Evolutionary conservation across 2,797 vertebrate species (phyloP), one percentile per base, ranked within the genome.

Genomic region (Anguilla megastoma): DNA sequence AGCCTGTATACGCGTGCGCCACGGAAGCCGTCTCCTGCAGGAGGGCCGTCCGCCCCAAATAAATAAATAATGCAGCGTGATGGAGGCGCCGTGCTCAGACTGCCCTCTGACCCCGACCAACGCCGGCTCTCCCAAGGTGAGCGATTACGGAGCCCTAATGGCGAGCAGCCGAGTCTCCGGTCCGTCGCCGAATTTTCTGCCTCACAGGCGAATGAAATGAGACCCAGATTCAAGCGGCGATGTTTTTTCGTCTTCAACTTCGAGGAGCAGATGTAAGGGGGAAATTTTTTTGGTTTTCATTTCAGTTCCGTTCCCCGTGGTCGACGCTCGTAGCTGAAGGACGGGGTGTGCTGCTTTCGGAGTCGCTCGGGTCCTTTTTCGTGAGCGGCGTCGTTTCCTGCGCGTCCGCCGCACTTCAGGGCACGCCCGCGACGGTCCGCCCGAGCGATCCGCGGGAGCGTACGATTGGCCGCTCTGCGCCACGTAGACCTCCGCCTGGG

Each of bases 31-130:
- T 24, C 79, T 50, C 21, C 54, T 58, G 54, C 16, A 50, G 21
- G 4, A 41, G 6, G 79, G 79, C 1, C 2, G 33, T 45, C 74
- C 30, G 74, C 74, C 36, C 36, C 74, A 79, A 45, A 16, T 36
- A 79, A 41, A 82, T 82, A 82, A 48, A 48, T 82, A 50, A 82
- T 82, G 79, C 50, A 48, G 41, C 16, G 79, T n/a, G 50, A 50
- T 82, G 79, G 45, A 82, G 14, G 79, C 45, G 36, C 16, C 50
- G 2, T 80, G 33, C 14, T 5, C 41, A 24, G 6, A 30, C 41
- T 50, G 45, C 45, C 79, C 79, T 82, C 79, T 48, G 45, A 82
- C 48, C 79, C 50, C 18, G 1, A 50, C 18, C 6, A 7, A 8
- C 0, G 45, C 3, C 79, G 1, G 7, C 36, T 7, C 12, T 18